These are phyloP conservation scores for Macrosoma leucophasiata DNA, from an alignment of 2,888 invertebrate genomes.

Conservation along the genomic window DNA sequence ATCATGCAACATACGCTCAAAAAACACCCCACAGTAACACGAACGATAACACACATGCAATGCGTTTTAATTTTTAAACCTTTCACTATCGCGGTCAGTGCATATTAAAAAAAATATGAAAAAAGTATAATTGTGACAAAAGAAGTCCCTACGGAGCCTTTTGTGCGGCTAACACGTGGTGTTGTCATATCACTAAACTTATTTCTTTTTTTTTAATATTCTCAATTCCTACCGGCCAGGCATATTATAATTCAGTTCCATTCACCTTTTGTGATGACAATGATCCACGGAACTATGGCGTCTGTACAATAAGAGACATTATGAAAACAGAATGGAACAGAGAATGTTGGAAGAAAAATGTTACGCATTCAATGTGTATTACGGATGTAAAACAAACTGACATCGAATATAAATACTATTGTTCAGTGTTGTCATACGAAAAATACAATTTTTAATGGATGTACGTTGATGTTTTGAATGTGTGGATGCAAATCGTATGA, in stretches of 20 bases:
- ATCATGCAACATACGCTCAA: no score
- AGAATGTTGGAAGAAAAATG: slow-evolving; percentile 63
- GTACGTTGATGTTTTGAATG: no score
- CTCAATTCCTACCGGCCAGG: slow-evolving; percentile 52
- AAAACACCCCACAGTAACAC: no score
- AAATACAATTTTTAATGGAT: slow-evolving; percentile 63
- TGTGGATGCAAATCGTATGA: no score
- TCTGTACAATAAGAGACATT: slow-evolving; percentile 61
- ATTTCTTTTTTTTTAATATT: slow-evolving; percentile 52
- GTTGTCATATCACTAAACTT: slow-evolving; percentile 57
- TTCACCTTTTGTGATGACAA: slow-evolving; percentile 65
- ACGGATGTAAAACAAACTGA: slow-evolving; percentile 74
- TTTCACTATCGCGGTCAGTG: no score
- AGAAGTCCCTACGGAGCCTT: slow-evolving; percentile 44
- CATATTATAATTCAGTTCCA: slow-evolving; percentile 65
- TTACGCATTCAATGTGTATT: slow-evolving; percentile 68
- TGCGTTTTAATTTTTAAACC: slow-evolving; percentile 32
- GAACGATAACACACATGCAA: slow-evolving; percentile 33
- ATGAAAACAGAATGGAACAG: slow-evolving; percentile 56
- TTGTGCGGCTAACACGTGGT: slow-evolving; percentile 63
- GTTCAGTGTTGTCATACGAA: slow-evolving; percentile 64
- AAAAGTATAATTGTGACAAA: slow-evolving; percentile 25
- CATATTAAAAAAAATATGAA: slow-evolving; percentile 9
- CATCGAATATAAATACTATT: slow-evolving; percentile 74
- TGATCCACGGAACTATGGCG: slow-evolving; percentile 60